Evolutionary conservation across 1,140 invertebrate genomes (phyloP).

Genomic region (Drosophila mauritiana): DNA sequence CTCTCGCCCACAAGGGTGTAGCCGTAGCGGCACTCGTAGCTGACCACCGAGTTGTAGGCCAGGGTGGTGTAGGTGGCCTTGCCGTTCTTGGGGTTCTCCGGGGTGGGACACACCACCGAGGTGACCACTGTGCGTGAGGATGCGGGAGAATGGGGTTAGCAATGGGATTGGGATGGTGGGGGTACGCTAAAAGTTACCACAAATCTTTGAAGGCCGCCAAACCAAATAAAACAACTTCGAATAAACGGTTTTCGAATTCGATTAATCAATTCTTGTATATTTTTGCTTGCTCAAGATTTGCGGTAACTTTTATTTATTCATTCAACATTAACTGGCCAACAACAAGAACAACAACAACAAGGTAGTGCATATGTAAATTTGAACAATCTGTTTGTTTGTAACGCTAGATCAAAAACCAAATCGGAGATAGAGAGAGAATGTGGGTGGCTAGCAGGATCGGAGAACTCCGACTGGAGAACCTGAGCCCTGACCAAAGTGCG

Average conservation of each 20-base stretch:
- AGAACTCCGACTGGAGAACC: conserved; percentile 26
- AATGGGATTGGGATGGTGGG: neutral
- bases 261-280: conserved; percentile 28
- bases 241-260: conserved; percentile 41
- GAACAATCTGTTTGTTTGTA: conserved; percentile 64
- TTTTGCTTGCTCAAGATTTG: conserved; percentile 76
- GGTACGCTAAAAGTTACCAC: conserved; percentile 66
- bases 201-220: conserved; percentile 61
- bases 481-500: conserved; percentile 43
- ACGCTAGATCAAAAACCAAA: conserved; percentile 47
- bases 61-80: conserved; percentile 96
- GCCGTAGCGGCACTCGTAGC: conserved; percentile 96
- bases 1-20: conserved; percentile 94
- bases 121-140: conserved; percentile 87
- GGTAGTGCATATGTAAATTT: conserved; percentile 61
- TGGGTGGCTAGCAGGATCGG: conserved; percentile 46
- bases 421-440: conserved; percentile 35
- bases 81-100: conserved; percentile 95
- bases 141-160: conserved; percentile 12
- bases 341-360: conserved; percentile 69
- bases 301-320: conserved; percentile 84
- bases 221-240: conserved; percentile 80
- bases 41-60: conserved; percentile 96
- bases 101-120: conserved; percentile 94
- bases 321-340: conserved; percentile 73